Conservation (phyloP, 2,888 invertebrate species). For the Eristalis tenax region DNA sequence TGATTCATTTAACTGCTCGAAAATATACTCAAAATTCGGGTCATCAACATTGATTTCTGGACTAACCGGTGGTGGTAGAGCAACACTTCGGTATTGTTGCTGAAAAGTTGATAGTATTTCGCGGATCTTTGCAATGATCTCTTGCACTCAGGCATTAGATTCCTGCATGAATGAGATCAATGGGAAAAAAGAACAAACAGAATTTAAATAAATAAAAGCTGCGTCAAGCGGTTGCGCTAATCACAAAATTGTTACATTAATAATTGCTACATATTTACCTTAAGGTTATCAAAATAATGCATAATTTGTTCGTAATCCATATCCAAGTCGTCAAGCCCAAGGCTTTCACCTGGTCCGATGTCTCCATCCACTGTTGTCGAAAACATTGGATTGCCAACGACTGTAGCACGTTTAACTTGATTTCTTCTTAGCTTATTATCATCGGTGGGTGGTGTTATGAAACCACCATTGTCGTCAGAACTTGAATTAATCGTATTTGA, state of each 20-base stretch:
- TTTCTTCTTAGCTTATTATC: slow-evolving; percentile 70
- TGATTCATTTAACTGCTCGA: slow-evolving; percentile 69
- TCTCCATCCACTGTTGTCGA: slow-evolving; percentile 83
- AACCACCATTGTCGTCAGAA: slow-evolving; percentile 76
- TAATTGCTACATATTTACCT: slow-evolving; percentile 84
- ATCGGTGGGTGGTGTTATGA: slow-evolving; percentile 74
- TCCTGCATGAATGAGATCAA: slow-evolving; percentile 82
- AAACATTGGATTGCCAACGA: slow-evolving; percentile 95
- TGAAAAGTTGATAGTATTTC: slow-evolving; percentile 88
- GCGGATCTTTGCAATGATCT: slow-evolving; percentile 92
- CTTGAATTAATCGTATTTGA: slow-evolving; percentile 72
- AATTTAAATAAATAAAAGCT: slow-evolving; percentile 61
- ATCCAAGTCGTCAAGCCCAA: slow-evolving; percentile 91
- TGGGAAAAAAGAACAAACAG: slow-evolving; percentile 62
- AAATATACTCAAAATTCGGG: slow-evolving; percentile 70
- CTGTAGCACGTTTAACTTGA: slow-evolving; percentile 90
- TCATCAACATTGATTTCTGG: slow-evolving; percentile 77
- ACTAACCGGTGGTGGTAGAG: slow-evolving; percentile 79
- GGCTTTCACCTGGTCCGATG: slow-evolving; percentile 83
- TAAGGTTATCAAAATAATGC: slow-evolving; percentile 98
- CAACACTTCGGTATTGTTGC: slow-evolving; percentile 83
- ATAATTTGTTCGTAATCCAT: slow-evolving; percentile 99
- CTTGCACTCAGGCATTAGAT: slow-evolving; percentile 94
- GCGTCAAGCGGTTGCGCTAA: slow-evolving; percentile 60
- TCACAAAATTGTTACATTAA: slow-evolving; percentile 48